Percentiles rank a stretch among this genome's conserved stretches.
Evolutionary conservation across 2,888 invertebrate genomes (phyloP).

Genomic region (Erynnis tages): DNA sequence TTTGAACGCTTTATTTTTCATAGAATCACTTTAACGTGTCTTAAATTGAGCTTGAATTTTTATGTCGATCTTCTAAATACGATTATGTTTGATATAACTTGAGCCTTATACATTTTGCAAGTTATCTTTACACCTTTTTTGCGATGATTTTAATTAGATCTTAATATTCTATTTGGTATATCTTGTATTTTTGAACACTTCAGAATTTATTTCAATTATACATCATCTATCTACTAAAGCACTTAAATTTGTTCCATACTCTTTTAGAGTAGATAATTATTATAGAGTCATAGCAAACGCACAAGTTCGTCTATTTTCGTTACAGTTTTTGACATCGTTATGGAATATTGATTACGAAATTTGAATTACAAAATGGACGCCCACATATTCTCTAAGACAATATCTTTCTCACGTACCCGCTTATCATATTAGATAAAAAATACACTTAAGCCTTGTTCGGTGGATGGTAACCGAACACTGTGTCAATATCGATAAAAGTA

Average conservation of each 20-base stretch:
- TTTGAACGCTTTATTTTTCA: background rate
- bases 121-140: no score
- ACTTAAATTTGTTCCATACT: no score
- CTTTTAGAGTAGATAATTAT: no score
- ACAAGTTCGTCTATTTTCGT: background rate
- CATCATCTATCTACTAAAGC: no score
- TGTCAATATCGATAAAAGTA: conserved; percentile 77
- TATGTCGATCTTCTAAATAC: background rate
- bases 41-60: conserved; percentile 15
- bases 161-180: no score
- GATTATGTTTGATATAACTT: no score
- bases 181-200: no score
- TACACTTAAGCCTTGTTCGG: conserved; percentile 58
- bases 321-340: background rate
- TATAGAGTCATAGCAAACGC: no score
- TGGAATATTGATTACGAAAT: background rate
- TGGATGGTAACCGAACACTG: conserved; percentile 69
- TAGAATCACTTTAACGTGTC: background rate
- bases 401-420: conserved; percentile 48
- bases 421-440: conserved; percentile 41
- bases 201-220: no score
- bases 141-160: no score
- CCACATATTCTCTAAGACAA: conserved; percentile 3
- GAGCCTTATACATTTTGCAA: no score
- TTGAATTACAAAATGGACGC: conserved; percentile 1